Conservation (phyloP, 2,797 vertebrate species). For the Enteromius paludinosus region DNA sequence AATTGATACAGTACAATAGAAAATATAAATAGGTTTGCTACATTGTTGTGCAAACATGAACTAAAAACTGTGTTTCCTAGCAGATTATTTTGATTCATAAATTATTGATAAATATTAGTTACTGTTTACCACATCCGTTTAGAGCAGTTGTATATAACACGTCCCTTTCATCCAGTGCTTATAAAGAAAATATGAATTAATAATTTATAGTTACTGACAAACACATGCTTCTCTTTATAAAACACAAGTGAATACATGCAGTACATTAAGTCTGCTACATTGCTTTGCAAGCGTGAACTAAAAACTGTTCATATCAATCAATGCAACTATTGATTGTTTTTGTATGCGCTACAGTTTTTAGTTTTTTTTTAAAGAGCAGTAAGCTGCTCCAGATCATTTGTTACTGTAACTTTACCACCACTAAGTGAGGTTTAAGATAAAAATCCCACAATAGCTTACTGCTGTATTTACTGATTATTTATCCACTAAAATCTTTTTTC, state of each 20-base stretch:
- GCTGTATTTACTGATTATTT: neutral
- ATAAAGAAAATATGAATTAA: neutral
- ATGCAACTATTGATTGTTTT: neutral
- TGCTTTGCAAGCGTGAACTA: neutral
- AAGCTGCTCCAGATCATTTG: neutral
- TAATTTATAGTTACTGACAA: neutral
- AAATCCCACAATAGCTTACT: neutral
- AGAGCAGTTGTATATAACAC: neutral
- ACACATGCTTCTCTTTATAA: neutral
- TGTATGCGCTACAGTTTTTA: neutral
- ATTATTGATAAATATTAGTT: neutral
- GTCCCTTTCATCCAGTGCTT: neutral
- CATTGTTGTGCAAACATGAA: neutral
- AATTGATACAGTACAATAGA: neutral
- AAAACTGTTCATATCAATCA: neutral
- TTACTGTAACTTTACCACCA: neutral
- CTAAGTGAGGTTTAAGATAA: neutral
- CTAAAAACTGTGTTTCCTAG: neutral
- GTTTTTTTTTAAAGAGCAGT: neutral
- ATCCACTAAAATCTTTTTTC: conserved; percentile 56
- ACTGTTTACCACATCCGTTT: neutral
- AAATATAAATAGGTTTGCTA: neutral
- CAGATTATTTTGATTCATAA: neutral
- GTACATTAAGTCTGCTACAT: neutral
- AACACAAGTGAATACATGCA: neutral